Conservation (phyloP, 2,797 vertebrate genomes). For the Myotis planiceps region DNA sequence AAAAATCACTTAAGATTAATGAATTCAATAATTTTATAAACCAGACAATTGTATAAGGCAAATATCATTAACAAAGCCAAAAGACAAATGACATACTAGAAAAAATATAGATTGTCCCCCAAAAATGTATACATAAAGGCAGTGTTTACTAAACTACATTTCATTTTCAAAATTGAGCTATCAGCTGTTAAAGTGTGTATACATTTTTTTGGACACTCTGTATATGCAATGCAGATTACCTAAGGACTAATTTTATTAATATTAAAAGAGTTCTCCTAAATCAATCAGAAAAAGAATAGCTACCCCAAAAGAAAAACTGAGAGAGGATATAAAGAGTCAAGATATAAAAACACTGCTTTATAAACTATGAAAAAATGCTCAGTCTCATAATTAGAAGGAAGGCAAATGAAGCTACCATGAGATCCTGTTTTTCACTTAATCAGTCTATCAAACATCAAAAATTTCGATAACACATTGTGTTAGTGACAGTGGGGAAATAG, state of each 20-base stretch:
- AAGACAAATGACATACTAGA: background rate
- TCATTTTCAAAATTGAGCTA: no score
- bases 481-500: background rate
- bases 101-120: background rate
- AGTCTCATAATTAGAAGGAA: background rate
- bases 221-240: background rate
- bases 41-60: background rate
- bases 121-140: no score
- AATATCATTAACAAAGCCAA: background rate
- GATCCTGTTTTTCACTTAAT: background rate
- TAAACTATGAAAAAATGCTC: background rate
- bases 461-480: background rate
- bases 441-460: background rate
- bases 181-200: no score
- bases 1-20: background rate
- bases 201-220: background rate
- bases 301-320: background rate
- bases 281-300: background rate
- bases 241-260: background rate
- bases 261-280: background rate
- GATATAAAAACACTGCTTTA: slow-evolving; percentile 1
- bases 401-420: background rate
- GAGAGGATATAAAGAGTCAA: background rate
- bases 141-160: no score
- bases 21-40: slow-evolving; percentile 26